phyloP scores from a whole-genome alignment of 2,797 vertebrate genomes.

The Leptoclinus maculatus region DNA sequence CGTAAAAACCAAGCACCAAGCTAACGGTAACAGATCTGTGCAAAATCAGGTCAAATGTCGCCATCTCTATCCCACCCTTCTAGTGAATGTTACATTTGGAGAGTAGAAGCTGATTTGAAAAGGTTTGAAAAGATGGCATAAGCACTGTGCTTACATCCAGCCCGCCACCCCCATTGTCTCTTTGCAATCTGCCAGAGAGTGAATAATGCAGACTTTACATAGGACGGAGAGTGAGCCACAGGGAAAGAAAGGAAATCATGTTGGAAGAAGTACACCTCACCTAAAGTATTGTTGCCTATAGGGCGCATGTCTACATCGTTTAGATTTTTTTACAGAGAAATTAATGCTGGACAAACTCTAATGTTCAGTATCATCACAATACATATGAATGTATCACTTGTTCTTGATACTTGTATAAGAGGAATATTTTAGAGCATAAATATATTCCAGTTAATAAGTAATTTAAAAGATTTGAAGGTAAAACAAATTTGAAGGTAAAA shows the following conservation, averaged over 20 bases:
- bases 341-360: background rate
- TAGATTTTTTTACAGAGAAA: background rate
- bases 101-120: constrained; percentile 72
- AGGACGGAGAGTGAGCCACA: constrained; percentile 33
- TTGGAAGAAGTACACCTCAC: constrained; percentile 15
- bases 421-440: background rate
- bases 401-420: background rate
- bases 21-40: constrained; percentile 82
- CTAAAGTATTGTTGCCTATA: constrained; percentile 29
- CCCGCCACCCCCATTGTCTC: constrained; percentile 45
- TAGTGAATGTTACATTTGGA: constrained; percentile 76
- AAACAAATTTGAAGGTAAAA: background rate
- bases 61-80: constrained; percentile 64
- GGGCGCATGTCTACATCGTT: constrained; percentile 5
- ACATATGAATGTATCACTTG: background rate
- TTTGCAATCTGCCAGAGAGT: constrained; percentile 53
- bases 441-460: background rate
- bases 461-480: background rate
- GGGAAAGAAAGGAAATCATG: constrained; percentile 23
- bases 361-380: constrained; percentile 1
- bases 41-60: constrained; percentile 85
- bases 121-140: constrained; percentile 67
- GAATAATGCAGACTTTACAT: constrained; percentile 54
- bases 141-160: constrained; percentile 61
- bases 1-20: constrained; percentile 81